Evolutionary conservation across 2,797 vertebrate species (phyloP), one percentile per base, ranked within the genome.

Genomic region (Ctenosaura bakeri): DNA sequence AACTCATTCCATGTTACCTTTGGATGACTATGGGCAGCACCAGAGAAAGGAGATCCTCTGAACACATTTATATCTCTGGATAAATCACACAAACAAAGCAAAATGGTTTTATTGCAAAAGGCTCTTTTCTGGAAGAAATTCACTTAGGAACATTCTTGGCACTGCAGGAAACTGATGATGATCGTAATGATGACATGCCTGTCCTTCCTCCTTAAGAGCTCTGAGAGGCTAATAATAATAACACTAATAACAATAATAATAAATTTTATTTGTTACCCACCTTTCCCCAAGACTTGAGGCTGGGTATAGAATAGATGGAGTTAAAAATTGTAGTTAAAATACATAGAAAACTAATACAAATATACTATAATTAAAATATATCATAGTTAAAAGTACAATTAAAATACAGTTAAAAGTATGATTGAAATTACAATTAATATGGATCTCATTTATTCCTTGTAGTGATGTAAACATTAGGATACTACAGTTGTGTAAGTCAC

Each of bases 141-240:
- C 95, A 95, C 95, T 96, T 96, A 95, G 91, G 95, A 94, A 96
- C 94, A 92, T 81, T 95, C 93, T 94, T 94, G 92, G 95, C 91
- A 94, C 20, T 35, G 12, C 24, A 94, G 91, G 87, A 94, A 96
- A 95, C 92, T 59, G 54, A 35, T 24, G 62, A 5, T 64, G 62
- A 22, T 22, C 18, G 6, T 64, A 6, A 64, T 64, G 20, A 64
- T 24, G 20, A 22, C 22, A 64, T 64, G 62, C 62, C 22, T 64
- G 62, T 6, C 22, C 22, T 64, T 64, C 59, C 59, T 18, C 59
- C 59, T 62, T 62, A 62, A 62, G 20, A 42, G 82, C n/a, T 83
- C 59, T 83, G 22, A 26, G 62, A 64, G 22, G 64, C 42, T 16
- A 83, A 66, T 13, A 66, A 83, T 46, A 46, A 46, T 46, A 46